phyloP scores from a whole-genome alignment of 1,140 invertebrate species.

The Octopus bimaculoides region DNA sequence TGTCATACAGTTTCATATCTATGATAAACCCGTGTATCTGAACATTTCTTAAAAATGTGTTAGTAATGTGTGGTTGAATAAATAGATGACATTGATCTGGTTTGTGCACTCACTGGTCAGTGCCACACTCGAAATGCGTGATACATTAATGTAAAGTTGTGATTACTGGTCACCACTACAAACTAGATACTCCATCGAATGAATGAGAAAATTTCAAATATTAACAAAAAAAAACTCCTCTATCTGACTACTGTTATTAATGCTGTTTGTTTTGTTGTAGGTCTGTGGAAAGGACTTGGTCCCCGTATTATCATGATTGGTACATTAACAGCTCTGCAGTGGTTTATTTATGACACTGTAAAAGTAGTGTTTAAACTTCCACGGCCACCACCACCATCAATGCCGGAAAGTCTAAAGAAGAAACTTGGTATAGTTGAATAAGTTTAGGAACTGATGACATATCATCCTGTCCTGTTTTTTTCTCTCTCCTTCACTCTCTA shows the following conservation, averaged over 20 bases:
- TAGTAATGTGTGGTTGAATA: too few relatives aligned
- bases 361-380: slow-evolving; percentile 73
- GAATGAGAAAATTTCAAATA: too few relatives aligned
- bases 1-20: too few relatives aligned
- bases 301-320: slow-evolving; percentile 99
- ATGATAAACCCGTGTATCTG: too few relatives aligned
- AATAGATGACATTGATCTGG: too few relatives aligned
- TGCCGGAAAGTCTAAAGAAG: slow-evolving; percentile 84
- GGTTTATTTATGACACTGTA: slow-evolving; percentile 99
- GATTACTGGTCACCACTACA: too few relatives aligned
- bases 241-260: neutral
- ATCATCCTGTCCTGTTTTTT: neutral
- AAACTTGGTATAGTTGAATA: slow-evolving; percentile 40
- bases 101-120: too few relatives aligned
- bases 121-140: too few relatives aligned
- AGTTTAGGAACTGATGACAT: neutral
- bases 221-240: too few relatives aligned
- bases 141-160: too few relatives aligned
- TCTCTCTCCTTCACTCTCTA: neutral
- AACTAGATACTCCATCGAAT: too few relatives aligned
- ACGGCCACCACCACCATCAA: slow-evolving; percentile 94
- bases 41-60: too few relatives aligned
- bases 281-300: slow-evolving; percentile 93
- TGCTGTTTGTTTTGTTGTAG: slow-evolving; percentile 52
- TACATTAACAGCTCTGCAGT: slow-evolving; percentile 96